Evolutionary conservation across 2,797 vertebrate species (phyloP), one percentile per base, ranked within the genome.

Genomic region (Malurus leucopterus): DNA sequence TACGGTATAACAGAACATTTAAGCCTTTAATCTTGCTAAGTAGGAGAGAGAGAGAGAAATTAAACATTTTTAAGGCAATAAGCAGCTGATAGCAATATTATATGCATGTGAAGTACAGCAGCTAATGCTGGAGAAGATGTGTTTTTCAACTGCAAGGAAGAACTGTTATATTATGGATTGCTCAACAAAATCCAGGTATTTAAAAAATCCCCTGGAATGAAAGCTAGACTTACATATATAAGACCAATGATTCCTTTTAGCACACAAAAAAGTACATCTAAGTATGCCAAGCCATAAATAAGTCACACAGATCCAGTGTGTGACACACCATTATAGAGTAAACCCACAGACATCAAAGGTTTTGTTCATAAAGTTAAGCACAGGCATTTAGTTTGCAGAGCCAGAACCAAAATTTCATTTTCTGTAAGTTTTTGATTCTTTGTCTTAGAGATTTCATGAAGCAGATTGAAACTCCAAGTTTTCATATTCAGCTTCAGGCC

Each of bases 1-100:
- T 68, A 85, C 54, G 68, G 73, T 75, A 81, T 85, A 91, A 79
- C 77, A 91, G 88, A 91, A 88, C 57, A 73, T 92, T 70, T 92
- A 94, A 95, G 79, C 75, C 83, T 93, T 95, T 94, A 94, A 93
- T 95, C 78, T 88, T 94, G n/a, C 53, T 82, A 93, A 95, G 78
- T 89, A 93, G 74, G 69, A 86, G 92, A 96, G 92, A 90, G 64
- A 95, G 91, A 90, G 44, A 89, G 32, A 88, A 59, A 93, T 90
- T 78, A 93, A 94, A 88, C 54, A 57, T 89, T 93, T 95, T 86
- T 19, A 93, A 84, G 78, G 93, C 89, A 95, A 84, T 69, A 92
- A 81, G 88, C 65, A 92, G 67, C 54, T 89, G 54, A 94, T 91
- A 93, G 73, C 78, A 94, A 88, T 90, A 81, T 61, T 89, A 65